Conservation (phyloP, 2,797 vertebrate genomes). For the Pseudomugil tenellus region DNA sequence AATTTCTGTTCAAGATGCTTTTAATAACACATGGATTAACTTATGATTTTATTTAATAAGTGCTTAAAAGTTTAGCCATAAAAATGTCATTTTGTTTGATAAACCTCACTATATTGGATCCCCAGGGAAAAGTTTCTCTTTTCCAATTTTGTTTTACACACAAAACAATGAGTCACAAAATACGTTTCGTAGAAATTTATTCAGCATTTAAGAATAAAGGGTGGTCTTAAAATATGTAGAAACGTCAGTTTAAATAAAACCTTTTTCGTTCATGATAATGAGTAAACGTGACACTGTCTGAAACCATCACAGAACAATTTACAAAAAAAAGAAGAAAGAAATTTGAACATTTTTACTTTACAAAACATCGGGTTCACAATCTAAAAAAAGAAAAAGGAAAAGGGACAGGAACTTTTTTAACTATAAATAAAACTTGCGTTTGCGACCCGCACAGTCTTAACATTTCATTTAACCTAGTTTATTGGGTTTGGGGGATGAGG, state of each 20-base stretch:
- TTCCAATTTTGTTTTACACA: conserved; percentile 27
- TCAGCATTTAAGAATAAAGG: conserved; percentile 88
- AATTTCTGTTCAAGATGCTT: background rate
- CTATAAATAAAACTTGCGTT: conserved; percentile 95
- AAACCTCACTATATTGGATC: background rate
- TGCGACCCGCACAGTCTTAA: conserved; percentile 90
- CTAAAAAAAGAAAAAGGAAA: conserved; percentile 65
- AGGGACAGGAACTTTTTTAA: conserved; percentile 68
- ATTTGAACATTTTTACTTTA: conserved; percentile 78
- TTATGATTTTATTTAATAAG: too few relatives aligned
- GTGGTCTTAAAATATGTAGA: conserved; percentile 88
- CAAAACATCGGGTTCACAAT: conserved; percentile 87
- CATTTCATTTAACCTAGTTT: conserved; percentile 78
- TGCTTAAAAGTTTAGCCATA: background rate
- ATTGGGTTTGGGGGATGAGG: conserved; percentile 28
- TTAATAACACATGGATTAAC: too few relatives aligned
- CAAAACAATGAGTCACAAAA: conserved; percentile 67
- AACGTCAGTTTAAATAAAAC: conserved; percentile 89
- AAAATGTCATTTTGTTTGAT: background rate
- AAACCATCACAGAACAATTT: conserved; percentile 85
- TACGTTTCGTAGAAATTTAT: conserved; percentile 88
- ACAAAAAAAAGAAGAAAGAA: conserved; percentile 66
- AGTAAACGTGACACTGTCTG: conserved; percentile 86
- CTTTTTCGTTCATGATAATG: conserved; percentile 82
- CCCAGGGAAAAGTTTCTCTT: background rate